phyloP scores from a whole-genome alignment of 2,888 invertebrate species.

The Tetanocera ferruginea region DNA sequence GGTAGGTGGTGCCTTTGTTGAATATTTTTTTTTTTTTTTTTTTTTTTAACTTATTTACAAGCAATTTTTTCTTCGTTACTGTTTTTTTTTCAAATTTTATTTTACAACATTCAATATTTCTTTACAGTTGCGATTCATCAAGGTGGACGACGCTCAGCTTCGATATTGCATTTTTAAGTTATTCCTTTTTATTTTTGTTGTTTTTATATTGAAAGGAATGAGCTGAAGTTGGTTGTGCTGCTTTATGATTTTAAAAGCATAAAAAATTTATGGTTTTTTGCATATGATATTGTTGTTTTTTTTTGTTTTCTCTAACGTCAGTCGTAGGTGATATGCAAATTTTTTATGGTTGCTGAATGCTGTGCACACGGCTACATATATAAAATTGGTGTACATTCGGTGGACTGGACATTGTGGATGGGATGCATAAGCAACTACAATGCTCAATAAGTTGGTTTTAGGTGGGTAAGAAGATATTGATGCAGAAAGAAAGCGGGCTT shows the following conservation, averaged over 20 bases:
- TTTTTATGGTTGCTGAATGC: conserved; percentile 13
- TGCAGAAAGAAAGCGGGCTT: too few species aligned
- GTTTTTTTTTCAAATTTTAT: conserved; percentile 24
- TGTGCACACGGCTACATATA: not conserved
- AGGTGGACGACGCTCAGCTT: conserved; percentile 10
- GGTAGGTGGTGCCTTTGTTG: conserved; percentile 45
- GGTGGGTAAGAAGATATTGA: too few species aligned
- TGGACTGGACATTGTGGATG: too few species aligned
- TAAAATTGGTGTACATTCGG: not conserved
- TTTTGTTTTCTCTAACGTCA: conserved; percentile 15
- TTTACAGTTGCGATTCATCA: conserved; percentile 38
- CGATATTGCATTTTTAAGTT: conserved; percentile 27
- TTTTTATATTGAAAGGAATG: not conserved
- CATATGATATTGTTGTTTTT: not conserved
- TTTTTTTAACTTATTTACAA: not conserved
- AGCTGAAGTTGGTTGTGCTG: not conserved
- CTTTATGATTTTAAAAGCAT: conserved; percentile 28
- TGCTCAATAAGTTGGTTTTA: too few species aligned
- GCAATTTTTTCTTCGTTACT: conserved; percentile 15
- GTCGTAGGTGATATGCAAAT: conserved; percentile 31
- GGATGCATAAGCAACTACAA: too few species aligned
- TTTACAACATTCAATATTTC: conserved; percentile 32
- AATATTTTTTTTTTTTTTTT: conserved; percentile 16
- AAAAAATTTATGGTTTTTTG: conserved; percentile 1
- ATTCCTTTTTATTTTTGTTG: not conserved